Evolutionary conservation across 1,140 invertebrate species (phyloP).

Genomic region (Pseudomyrmex cubaensis): DNA sequence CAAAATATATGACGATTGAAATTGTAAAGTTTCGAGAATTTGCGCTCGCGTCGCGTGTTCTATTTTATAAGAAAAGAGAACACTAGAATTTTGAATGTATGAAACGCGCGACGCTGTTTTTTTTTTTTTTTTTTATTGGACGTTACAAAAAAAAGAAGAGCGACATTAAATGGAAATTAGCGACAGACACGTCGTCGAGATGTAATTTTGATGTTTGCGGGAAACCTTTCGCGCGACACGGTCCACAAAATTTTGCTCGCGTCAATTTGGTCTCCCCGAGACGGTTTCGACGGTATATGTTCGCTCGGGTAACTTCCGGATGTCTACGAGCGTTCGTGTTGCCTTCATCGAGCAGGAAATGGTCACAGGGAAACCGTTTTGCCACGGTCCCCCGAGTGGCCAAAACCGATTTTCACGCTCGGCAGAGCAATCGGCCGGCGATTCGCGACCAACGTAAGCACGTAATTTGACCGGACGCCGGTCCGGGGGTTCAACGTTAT

Average conservation of each 20-base stretch:
- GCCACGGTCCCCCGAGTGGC: conserved; percentile 66
- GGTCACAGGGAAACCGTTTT: conserved; percentile 67
- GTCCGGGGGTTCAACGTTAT: conserved; percentile 54
- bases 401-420: conserved; percentile 71
- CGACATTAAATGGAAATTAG: not conserved
- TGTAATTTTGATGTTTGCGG: not conserved
- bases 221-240: not conserved
- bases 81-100: too few species aligned
- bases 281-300: conserved; percentile 27
- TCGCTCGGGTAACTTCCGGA: conserved; percentile 58
- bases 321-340: conserved; percentile 57
- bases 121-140: not conserved
- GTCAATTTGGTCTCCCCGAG: not conserved
- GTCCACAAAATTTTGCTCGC: conserved; percentile 18
- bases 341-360: conserved; percentile 64
- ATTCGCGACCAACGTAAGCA: conserved; percentile 67
- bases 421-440: conserved; percentile 63
- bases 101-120: too few species aligned
- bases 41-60: too few species aligned
- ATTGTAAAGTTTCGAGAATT: too few species aligned
- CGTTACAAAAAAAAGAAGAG: not conserved
- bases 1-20: too few species aligned
- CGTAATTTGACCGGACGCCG: conserved; percentile 63
- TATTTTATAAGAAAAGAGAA: too few species aligned
- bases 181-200: not conserved